Conservation (phyloP, 2,797 vertebrate species). For the Leptatherina wallacei region DNA sequence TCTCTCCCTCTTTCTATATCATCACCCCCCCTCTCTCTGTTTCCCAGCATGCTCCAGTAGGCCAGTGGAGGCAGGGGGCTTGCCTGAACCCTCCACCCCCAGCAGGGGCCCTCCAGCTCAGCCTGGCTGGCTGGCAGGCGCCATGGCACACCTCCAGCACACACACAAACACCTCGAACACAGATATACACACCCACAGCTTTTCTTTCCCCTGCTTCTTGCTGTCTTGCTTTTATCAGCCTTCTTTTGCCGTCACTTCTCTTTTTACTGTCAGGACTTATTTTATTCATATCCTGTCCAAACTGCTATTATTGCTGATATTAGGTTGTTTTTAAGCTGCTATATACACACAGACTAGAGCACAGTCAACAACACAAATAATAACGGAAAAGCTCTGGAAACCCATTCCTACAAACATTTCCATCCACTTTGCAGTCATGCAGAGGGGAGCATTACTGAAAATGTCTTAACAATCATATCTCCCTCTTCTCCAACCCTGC, state of each 20-base stretch:
- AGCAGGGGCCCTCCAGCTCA: slow-evolving; percentile 69
- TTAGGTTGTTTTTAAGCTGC: neutral
- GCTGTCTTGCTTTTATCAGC: slow-evolving; percentile 30
- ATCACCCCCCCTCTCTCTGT: slow-evolving; percentile 37
- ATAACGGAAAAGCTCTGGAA: neutral
- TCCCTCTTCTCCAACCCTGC: neutral
- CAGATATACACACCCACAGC: slow-evolving; percentile 15
- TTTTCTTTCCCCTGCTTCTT: slow-evolving; percentile 14
- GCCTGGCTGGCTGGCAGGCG: slow-evolving; percentile 72
- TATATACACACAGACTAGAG: neutral
- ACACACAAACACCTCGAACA: slow-evolving; percentile 33
- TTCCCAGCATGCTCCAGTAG: slow-evolving; percentile 71
- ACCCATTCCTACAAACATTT: neutral
- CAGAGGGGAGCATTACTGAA: neutral
- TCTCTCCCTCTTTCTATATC: slow-evolving; percentile 9
- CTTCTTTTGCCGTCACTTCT: slow-evolving; percentile 12
- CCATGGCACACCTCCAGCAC: slow-evolving; percentile 70
- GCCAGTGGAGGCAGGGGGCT: slow-evolving; percentile 71
- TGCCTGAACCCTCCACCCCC: slow-evolving; percentile 75
- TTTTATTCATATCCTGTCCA: slow-evolving; percentile 13
- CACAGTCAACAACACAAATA: neutral
- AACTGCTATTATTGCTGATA: neutral
- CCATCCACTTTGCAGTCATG: neutral
- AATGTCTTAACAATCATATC: slow-evolving; percentile 2
- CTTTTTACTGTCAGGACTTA: neutral